A percentile compares a stretch with the other conserved stretches of the same genome.
Evolutionary conservation across 2,888 invertebrate genomes (phyloP).

Genomic region (Didymodactylos carnosus): DNA sequence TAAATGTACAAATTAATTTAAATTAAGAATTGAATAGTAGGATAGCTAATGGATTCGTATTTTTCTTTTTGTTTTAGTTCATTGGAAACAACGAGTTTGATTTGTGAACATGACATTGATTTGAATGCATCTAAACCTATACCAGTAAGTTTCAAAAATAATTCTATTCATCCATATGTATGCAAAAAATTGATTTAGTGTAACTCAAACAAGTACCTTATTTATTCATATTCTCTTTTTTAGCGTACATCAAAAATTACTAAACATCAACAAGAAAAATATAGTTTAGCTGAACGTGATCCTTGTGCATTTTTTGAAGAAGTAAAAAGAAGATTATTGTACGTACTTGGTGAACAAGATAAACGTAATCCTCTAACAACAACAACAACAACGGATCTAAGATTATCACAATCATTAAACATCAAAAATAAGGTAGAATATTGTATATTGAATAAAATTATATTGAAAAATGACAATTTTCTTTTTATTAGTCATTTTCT

Average conservation of each 20-base stretch:
- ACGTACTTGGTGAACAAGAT: background rate
- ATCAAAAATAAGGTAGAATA: background rate
- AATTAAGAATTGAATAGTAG: too few species aligned
- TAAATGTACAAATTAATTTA: too few species aligned
- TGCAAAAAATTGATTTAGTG: too few species aligned
- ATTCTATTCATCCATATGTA: background rate
- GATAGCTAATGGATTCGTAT: too few species aligned
- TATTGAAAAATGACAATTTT: too few species aligned
- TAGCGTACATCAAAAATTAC: background rate
- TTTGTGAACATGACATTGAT: background rate
- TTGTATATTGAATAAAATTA: too few species aligned
- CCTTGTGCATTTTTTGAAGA: background rate
- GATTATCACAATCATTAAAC: background rate
- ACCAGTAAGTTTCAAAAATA: background rate
- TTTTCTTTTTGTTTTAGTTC: background rate
- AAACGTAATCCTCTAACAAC: too few species aligned
- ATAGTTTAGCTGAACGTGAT: background rate
- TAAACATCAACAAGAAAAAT: background rate
- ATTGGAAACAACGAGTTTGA: background rate
- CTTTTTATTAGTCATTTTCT: too few species aligned
- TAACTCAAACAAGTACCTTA: too few species aligned
- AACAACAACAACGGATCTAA: background rate
- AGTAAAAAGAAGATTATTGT: background rate
- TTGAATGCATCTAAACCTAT: background rate
- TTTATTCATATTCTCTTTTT: too few species aligned